Conservation (phyloP, 2,113 vertebrate genomes). For the Ranitomeya variabilis region DNA sequence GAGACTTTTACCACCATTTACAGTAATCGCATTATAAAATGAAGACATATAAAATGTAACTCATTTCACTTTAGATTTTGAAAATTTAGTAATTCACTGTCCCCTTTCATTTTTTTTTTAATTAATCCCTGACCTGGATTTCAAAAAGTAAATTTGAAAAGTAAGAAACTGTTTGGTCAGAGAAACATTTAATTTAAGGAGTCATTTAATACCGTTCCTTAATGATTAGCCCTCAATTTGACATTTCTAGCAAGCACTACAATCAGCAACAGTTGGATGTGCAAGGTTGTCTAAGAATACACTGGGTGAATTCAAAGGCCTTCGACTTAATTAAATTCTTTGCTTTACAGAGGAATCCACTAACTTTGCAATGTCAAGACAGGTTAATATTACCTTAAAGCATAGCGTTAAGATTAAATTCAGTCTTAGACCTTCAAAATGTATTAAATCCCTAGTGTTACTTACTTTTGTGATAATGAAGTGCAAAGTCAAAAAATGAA, state of each 20-base stretch:
- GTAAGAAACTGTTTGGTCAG: neutral
- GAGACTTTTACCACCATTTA: slow-evolving; percentile 9
- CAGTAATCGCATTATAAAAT: slow-evolving; percentile 24
- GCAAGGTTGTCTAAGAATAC: slow-evolving; percentile 24
- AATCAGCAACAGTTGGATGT: slow-evolving; percentile 13
- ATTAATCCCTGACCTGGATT: slow-evolving; percentile 23
- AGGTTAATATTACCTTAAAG: slow-evolving; percentile 37
- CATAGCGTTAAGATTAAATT: slow-evolving; percentile 13
- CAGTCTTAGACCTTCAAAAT: slow-evolving; percentile 18
- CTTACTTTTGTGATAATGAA: slow-evolving; percentile 8
- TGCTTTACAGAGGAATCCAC: slow-evolving; percentile 8
- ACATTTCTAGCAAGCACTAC: slow-evolving; percentile 25
- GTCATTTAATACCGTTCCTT: slow-evolving; percentile 17
- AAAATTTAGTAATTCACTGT: slow-evolving; percentile 35
- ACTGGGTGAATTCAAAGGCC: slow-evolving; percentile 27
- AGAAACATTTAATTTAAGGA: slow-evolving; percentile 18
- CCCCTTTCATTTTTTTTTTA: slow-evolving; percentile 9
- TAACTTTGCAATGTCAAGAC: slow-evolving; percentile 23
- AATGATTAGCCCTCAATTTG: slow-evolving; percentile 15
- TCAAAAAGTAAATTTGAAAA: neutral
- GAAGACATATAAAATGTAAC: neutral
- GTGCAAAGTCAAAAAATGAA: slow-evolving; percentile 27
- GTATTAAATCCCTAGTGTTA: neutral
- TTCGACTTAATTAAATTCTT: slow-evolving; percentile 28
- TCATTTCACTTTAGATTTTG: slow-evolving; percentile 12